Base-by-base conservation (phyloP, 2,113 vertebrate genomes). In the Gobiocypris rarus region DNA sequence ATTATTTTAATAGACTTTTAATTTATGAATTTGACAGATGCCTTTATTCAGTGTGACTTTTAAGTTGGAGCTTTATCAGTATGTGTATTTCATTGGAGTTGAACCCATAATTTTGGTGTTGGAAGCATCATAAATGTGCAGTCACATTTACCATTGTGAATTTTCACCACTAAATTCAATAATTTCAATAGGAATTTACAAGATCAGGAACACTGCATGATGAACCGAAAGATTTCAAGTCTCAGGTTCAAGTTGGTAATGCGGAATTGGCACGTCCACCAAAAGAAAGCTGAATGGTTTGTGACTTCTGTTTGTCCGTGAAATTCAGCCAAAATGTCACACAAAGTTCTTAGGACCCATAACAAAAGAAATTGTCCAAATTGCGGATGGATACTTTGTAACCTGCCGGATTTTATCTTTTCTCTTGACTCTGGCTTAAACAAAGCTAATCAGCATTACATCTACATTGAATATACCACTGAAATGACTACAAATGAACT, bases 401-500 rank as follows among this genome's bases (percentile, higher is more conserved):
- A 45, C 69, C 34, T 19, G 75, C 75, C 75, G 38, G 56, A 61
- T 61, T 38, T 59, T 0, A 26, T 26, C n/a, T 78, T 43, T 41
- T 26, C 75, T 78, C 56, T 61, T 38, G 22, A 41, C 31, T 31
- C 28, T 9, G 22, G 50, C 22, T 76, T 78, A 61, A 59, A 61
- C 75, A 59, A 59, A 15, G 34, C 13, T 59, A 54, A 43, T 54
- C 19, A 38, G 74, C 17, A 75, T 11, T 75, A 3, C 38, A 43
- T 59, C 13, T 13, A 2, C 54, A 26, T 59, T n/a, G 22, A 34
- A 56, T 15, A 3, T 26, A 24, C 9, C 1, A 31, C 22, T 26
- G 31, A 78, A 61, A 78, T 26, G 3, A 59, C 54, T 77, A 59
- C 52, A 77, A 77, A 77, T 59, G 24, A 59, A 61, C 75, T 2